Conservation (phyloP, 1,140 invertebrate species). For the Penaeus indicus region DNA sequence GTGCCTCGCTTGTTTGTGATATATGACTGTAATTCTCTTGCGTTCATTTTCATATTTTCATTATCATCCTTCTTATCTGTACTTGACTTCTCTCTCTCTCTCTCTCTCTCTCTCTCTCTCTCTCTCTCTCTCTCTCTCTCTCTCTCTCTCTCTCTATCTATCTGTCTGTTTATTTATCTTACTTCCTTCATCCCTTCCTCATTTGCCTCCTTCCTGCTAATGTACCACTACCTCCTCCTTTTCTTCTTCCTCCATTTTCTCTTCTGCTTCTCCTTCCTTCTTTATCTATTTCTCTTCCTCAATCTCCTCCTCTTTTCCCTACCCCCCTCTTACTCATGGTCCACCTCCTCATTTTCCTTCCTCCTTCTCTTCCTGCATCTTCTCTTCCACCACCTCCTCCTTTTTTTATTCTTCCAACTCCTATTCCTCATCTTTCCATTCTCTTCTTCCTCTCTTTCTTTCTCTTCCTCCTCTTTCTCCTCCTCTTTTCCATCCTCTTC, state of each 20-base stretch:
- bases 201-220: not conserved
- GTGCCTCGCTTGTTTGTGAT: too few species aligned
- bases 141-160: too few species aligned
- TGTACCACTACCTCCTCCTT: not conserved
- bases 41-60: too few species aligned
- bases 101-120: too few species aligned
- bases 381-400: not conserved
- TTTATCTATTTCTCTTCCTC: not conserved
- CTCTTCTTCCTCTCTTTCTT: not conserved
- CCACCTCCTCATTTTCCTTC: not conserved
- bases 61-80: too few species aligned
- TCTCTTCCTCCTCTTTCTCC: not conserved
- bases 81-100: too few species aligned
- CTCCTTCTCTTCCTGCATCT: not conserved
- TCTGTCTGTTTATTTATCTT: too few species aligned
- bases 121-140: too few species aligned
- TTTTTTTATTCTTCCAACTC: not conserved
- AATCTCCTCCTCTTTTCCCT: not conserved
- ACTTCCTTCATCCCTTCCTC: not conserved
- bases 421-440: not conserved
- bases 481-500: not conserved
- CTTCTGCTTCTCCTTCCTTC: not conserved
- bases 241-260: not conserved
- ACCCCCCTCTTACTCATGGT: not conserved
- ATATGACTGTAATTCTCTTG: too few species aligned